A percentile compares a stretch with the other conserved stretches of the same genome.
These are phyloP conservation scores for Sphenodon punctatus DNA, from an alignment of 2,797 vertebrate species.

Conservation along the genomic window DNA sequence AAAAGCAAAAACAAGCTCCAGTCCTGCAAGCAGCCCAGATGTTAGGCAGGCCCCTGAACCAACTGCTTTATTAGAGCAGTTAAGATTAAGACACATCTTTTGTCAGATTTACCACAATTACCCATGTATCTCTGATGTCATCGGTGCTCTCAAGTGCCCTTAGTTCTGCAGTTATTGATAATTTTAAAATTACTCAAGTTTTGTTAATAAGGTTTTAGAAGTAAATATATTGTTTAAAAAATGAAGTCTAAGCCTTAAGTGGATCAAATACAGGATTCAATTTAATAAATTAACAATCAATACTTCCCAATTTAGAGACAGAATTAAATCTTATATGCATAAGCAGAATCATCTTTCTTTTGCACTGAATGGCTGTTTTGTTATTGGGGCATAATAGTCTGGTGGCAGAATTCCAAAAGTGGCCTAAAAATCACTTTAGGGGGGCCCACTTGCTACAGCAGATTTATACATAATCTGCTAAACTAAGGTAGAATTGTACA, in stretches of 20 bases:
- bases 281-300: slow-evolving; percentile 10
- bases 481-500: not conserved
- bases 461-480: too few species aligned
- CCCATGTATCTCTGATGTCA: not conserved
- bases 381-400: not conserved
- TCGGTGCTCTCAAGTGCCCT: not conserved
- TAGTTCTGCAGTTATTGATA: not conserved
- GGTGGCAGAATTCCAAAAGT: too few species aligned
- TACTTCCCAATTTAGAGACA: not conserved
- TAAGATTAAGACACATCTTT: not conserved
- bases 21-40: too few species aligned
- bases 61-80: not conserved
- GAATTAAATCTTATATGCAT: not conserved
- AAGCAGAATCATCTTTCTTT: not conserved
- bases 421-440: too few species aligned
- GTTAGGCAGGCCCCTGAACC: not conserved
- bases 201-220: not conserved
- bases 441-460: too few species aligned
- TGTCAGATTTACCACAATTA: slow-evolving; percentile 4
- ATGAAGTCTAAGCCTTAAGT: slow-evolving; percentile 18
- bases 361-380: not conserved
- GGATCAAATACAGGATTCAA: not conserved
- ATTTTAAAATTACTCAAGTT: slow-evolving; percentile 14
- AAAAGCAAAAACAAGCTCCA: too few species aligned
- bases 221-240: not conserved